Percentiles rank a stretch among this genome's conserved stretches.
Conservation (phyloP, 1,140 invertebrate genomes). For the Yoshiicerus persimilis region DNA sequence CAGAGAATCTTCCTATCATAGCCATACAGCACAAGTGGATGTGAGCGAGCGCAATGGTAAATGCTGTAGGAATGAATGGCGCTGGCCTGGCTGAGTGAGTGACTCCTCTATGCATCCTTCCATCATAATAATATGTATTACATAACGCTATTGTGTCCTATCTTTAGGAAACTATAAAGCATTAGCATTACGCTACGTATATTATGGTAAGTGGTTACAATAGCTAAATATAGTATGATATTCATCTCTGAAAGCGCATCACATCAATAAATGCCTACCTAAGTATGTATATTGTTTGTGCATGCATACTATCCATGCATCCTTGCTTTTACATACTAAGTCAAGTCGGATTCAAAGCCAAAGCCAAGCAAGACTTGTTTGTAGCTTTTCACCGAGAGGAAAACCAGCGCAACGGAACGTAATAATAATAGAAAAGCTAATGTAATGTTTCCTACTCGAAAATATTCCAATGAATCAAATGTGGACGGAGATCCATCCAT, state of each 20-base stretch:
- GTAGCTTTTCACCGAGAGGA: neutral
- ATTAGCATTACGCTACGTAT: neutral
- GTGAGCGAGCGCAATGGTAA: neutral
- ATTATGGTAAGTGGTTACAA: neutral
- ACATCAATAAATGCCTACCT: neutral
- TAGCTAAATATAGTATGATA: neutral
- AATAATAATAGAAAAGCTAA: slow-evolving; percentile 28
- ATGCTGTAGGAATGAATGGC: slow-evolving; percentile 10
- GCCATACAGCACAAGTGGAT: slow-evolving; percentile 16
- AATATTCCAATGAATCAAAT: slow-evolving; percentile 23
- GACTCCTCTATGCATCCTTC: neutral
- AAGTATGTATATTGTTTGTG: neutral
- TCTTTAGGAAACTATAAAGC: neutral
- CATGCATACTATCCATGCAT: too few relatives aligned
- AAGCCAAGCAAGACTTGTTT: neutral
- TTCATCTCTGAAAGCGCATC: neutral
- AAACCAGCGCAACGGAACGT: slow-evolving; percentile 25
- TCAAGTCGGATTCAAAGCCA: neutral
- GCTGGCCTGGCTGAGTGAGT: neutral
- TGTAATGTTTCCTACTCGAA: slow-evolving; percentile 33
- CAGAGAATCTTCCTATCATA: slow-evolving; percentile 10
- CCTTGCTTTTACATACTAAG: neutral
- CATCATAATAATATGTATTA: neutral
- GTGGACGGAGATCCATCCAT: neutral
- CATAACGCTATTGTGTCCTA: neutral